These are phyloP conservation scores for Aphrocallistes beatrix DNA, from an alignment of 37 sponge, comb jelly and placozoan genomes.

Conservation along the genomic window DNA sequence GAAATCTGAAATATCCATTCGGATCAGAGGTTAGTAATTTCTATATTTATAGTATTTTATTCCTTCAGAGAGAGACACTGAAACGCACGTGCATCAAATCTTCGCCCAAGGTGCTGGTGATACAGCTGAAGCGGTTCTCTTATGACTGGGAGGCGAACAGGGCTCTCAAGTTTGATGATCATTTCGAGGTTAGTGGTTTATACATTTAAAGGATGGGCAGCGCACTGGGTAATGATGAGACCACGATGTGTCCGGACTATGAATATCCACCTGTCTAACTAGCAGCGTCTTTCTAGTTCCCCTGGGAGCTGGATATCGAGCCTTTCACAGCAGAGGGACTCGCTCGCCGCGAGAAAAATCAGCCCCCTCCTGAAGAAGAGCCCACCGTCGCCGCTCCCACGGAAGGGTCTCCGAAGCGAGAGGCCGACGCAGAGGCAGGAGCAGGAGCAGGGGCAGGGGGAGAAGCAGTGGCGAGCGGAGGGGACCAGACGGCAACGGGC, in stretches of 20 bases:
- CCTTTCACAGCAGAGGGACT: conserved; percentile 82
- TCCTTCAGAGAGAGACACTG: conserved; percentile 59
- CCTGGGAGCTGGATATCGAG: conserved; percentile 70
- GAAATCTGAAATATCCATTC: not conserved
- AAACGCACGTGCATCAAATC: conserved; percentile 88
- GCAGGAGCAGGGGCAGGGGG: not conserved
- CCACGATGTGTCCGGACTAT: not conserved
- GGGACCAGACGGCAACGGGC: not conserved
- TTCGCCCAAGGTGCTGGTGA: conserved; percentile 63
- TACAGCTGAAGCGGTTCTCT: conserved; percentile 89
- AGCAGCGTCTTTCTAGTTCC: conserved; percentile 42
- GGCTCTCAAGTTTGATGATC: conserved; percentile 83
- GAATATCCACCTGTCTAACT: not conserved
- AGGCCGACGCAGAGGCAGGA: not conserved
- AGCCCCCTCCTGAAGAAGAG: not conserved
- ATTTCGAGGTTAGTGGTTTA: conserved; percentile 54
- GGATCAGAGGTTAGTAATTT: not conserved
- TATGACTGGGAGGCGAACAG: conserved; percentile 88
- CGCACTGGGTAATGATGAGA: not conserved
- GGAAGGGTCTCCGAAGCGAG: not conserved
- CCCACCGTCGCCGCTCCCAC: not conserved
- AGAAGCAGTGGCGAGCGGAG: not conserved
- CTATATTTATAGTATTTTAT: not conserved
- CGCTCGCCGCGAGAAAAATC: conserved; percentile 35
- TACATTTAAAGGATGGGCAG: not conserved